Conservation (phyloP, 2,797 vertebrate species). For the Meda fulgida region DNA sequence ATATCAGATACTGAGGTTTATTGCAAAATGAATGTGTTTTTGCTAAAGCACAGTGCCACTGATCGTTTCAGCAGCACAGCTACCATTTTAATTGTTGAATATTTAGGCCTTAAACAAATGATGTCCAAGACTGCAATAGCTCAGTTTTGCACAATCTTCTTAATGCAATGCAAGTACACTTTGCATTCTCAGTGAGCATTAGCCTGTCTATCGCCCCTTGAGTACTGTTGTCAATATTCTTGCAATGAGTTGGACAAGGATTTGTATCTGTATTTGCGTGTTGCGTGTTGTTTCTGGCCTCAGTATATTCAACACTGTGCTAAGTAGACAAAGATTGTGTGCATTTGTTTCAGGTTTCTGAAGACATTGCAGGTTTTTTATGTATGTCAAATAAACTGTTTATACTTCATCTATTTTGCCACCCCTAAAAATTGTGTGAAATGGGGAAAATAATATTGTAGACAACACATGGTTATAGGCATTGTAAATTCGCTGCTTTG, state of each 20-base stretch:
- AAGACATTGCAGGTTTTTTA: constrained; percentile 5
- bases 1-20: background rate
- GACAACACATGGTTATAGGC: background rate
- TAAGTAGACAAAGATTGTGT: background rate
- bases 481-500: background rate
- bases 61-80: background rate
- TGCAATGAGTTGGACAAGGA: background rate
- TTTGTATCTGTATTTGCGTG: background rate
- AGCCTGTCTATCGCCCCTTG: background rate
- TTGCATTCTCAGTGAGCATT: background rate
- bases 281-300: background rate
- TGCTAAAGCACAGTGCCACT: background rate
- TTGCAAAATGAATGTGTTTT: constrained; percentile 6
- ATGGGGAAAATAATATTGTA: background rate
- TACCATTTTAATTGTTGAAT: background rate
- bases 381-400: background rate
- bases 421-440: background rate
- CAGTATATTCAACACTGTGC: background rate
- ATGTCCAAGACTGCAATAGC: background rate
- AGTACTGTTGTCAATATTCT: background rate
- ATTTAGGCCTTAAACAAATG: background rate
- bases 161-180: background rate
- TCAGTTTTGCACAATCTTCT: background rate
- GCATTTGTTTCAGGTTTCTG: background rate
- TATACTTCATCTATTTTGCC: background rate